Evolutionary conservation across 2,797 vertebrate genomes (phyloP).

Genomic region (Psittacula derbiana): DNA sequence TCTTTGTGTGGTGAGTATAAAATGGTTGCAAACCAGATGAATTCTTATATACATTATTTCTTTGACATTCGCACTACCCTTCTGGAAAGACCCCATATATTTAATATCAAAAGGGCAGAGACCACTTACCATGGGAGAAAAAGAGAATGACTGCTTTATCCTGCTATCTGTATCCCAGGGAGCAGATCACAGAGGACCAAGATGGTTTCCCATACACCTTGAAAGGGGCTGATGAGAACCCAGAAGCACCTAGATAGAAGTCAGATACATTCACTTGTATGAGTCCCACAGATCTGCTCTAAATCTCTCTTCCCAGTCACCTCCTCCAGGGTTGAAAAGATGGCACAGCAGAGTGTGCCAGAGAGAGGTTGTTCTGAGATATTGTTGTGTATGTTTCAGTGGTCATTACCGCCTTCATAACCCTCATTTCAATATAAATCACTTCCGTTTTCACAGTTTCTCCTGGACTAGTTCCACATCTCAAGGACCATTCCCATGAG

Average conservation of each 20-base stretch:
- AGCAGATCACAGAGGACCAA: slow-evolving; percentile 52
- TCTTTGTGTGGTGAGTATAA: slow-evolving; percentile 64
- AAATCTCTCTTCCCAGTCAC: slow-evolving; percentile 22
- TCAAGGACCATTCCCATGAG: slow-evolving; percentile 12
- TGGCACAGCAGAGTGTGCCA: slow-evolving; percentile 2
- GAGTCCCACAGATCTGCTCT: slow-evolving; percentile 43
- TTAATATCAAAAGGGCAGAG: slow-evolving; percentile 66
- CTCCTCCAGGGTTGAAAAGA: slow-evolving; percentile 61
- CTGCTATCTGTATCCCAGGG: slow-evolving; percentile 33
- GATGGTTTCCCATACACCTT: slow-evolving; percentile 23
- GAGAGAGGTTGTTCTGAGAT: slow-evolving; percentile 25
- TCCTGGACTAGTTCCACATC: neutral
- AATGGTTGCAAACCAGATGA: slow-evolving; percentile 67
- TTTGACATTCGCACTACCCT: slow-evolving; percentile 47
- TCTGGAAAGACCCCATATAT: slow-evolving; percentile 64
- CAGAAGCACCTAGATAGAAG: slow-evolving; percentile 55
- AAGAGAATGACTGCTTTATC: slow-evolving; percentile 55
- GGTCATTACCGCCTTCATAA: slow-evolving; percentile 38
- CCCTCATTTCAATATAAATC: slow-evolving; percentile 46
- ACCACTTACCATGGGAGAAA: slow-evolving; percentile 64
- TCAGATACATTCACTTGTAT: slow-evolving; percentile 18
- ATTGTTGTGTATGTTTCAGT: slow-evolving; percentile 47
- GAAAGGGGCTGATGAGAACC: slow-evolving; percentile 52
- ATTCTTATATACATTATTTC: slow-evolving; percentile 59
- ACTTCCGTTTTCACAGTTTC: slow-evolving; percentile 30